These are phyloP conservation scores for Octodonta nipae DNA, from an alignment of 2,888 invertebrate species.

Conservation along the genomic window DNA sequence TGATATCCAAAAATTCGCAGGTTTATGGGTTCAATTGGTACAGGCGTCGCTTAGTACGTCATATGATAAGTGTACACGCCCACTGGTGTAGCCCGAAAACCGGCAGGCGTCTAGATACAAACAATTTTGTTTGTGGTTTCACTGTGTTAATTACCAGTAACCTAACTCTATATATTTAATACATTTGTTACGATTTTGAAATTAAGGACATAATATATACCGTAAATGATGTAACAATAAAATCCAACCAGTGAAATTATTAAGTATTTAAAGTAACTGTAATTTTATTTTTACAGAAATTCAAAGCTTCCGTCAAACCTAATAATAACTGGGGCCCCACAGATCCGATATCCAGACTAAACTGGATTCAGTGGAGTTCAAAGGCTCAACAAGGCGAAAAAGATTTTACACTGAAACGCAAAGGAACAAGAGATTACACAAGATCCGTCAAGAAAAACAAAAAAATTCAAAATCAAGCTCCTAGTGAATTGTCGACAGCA, in stretches of 20 bases:
- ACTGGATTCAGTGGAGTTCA: conserved; percentile 41
- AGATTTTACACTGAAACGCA: conserved; percentile 39
- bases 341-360: conserved; percentile 40
- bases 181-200: too few relatives aligned
- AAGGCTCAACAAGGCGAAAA: conserved; percentile 37
- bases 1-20: too few relatives aligned
- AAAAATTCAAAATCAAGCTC: conserved; percentile 20
- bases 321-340: conserved; percentile 44
- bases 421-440: conserved; percentile 40
- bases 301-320: conserved; percentile 36
- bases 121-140: too few relatives aligned
- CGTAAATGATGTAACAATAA: background rate
- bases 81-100: too few relatives aligned
- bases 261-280: too few relatives aligned
- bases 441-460: conserved; percentile 35
- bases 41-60: too few relatives aligned
- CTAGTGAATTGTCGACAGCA: conserved; percentile 17
- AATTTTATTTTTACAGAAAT: too few relatives aligned
- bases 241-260: background rate
- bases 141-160: too few relatives aligned
- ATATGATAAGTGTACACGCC: too few relatives aligned
- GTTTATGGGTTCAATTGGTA: too few relatives aligned
- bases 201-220: background rate
- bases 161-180: too few relatives aligned
- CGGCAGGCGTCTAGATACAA: too few relatives aligned